Conservation (phyloP, 1,140 invertebrate genomes). For the Nasonia vitripennis region DNA sequence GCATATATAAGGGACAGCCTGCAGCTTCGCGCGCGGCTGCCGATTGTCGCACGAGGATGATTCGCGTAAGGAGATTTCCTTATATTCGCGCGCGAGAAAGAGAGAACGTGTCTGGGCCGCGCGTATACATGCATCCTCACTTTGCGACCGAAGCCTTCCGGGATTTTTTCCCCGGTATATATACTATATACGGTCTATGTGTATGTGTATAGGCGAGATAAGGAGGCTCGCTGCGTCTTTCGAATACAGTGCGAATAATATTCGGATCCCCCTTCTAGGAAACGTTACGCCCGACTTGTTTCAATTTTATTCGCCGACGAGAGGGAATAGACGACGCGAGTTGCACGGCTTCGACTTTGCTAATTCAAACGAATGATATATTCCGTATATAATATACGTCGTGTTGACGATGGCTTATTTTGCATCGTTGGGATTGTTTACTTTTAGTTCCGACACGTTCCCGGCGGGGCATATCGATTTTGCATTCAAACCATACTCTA, state of each 20-base stretch:
- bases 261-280: neutral
- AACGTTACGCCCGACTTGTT: slow-evolving; percentile 24
- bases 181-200: too few relatives aligned
- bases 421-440: too few relatives aligned
- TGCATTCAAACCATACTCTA: too few relatives aligned
- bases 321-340: neutral
- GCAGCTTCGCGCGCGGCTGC: too few relatives aligned
- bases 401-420: too few relatives aligned
- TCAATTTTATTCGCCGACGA: slow-evolving; percentile 40
- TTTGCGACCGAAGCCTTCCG: slow-evolving; percentile 55
- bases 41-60: slow-evolving; percentile 45
- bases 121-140: slow-evolving; percentile 61
- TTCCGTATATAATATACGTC: too few relatives aligned
- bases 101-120: slow-evolving; percentile 1
- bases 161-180: slow-evolving; percentile 52
- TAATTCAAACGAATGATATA: neutral
- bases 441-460: too few relatives aligned
- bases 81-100: slow-evolving; percentile 8
- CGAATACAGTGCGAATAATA: slow-evolving; percentile 29
- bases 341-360: neutral
- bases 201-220: neutral
- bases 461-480: too few relatives aligned
- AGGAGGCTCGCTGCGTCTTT: neutral
- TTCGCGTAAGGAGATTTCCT: slow-evolving; percentile 52
- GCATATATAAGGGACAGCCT: neutral